These are phyloP conservation scores for Lamellibrachia columna DNA, from an alignment of 2,888 invertebrate genomes.

Conservation along the genomic window DNA sequence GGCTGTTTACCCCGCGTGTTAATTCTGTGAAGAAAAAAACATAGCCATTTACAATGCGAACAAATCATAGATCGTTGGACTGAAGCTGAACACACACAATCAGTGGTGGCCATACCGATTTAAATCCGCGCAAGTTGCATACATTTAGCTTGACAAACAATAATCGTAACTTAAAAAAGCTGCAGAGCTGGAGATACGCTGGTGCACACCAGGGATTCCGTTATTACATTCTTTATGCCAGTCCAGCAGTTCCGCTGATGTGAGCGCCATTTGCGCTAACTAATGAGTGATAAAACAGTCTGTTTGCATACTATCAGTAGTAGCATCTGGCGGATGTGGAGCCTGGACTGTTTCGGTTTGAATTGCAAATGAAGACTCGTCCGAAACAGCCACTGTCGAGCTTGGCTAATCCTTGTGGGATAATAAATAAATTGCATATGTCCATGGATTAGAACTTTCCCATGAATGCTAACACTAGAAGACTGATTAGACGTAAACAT, in stretches of 20 bases:
- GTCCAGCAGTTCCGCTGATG: neutral
- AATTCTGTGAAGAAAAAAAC: too few species aligned
- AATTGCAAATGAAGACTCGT: neutral
- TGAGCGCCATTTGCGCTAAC: neutral
- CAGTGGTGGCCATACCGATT: too few species aligned
- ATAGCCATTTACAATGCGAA: too few species aligned
- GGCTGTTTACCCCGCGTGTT: too few species aligned
- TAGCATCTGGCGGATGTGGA: neutral
- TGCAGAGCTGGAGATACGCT: neutral
- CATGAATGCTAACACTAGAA: too few species aligned
- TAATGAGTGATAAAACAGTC: constrained; percentile 4
- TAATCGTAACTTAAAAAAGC: neutral
- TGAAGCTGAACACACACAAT: too few species aligned
- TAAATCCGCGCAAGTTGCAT: neutral
- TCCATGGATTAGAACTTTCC: neutral
- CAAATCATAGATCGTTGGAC: too few species aligned
- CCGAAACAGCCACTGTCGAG: neutral
- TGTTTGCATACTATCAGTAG: neutral
- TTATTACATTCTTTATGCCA: neutral
- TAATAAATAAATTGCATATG: neutral
- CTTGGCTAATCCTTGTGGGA: neutral
- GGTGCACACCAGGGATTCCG: neutral
- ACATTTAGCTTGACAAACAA: neutral
- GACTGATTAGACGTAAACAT: too few species aligned
- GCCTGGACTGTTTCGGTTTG: neutral